phyloP scores from a whole-genome alignment of 2,888 invertebrate genomes.

The Cancer borealis region DNA sequence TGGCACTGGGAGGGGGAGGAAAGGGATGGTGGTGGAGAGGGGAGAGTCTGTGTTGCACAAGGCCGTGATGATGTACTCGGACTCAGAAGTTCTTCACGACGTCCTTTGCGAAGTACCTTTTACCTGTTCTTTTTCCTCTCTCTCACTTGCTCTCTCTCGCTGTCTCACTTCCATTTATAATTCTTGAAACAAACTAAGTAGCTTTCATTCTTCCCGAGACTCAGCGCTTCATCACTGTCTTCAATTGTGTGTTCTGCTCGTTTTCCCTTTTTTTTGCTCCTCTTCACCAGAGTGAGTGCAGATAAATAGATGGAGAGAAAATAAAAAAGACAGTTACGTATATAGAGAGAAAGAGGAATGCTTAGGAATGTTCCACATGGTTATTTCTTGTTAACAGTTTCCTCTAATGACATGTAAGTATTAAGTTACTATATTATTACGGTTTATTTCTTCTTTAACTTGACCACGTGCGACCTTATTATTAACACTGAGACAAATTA shows the following conservation, averaged over 20 bases:
- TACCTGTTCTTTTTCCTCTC: slow-evolving; percentile 5
- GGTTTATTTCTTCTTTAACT: neutral
- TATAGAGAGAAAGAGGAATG: neutral
- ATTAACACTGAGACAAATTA: neutral
- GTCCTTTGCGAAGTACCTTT: slow-evolving; percentile 29
- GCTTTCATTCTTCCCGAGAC: slow-evolving; percentile 16
- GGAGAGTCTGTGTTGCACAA: slow-evolving; percentile 11
- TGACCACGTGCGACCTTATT: neutral
- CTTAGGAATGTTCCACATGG: neutral
- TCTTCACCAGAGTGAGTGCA: neutral
- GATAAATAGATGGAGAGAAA: neutral
- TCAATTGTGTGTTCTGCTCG: neutral
- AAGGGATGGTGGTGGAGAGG: neutral
- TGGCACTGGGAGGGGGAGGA: neutral
- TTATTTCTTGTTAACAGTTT: neutral
- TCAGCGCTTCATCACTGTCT: slow-evolving; percentile 11
- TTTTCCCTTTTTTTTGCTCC: neutral
- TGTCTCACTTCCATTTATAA: slow-evolving; percentile 29
- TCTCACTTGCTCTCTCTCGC: neutral
- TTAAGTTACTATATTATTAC: neutral
- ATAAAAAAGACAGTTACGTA: neutral
- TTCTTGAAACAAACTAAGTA: slow-evolving; percentile 23
- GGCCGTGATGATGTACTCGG: slow-evolving; percentile 24
- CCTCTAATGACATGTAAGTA: neutral
- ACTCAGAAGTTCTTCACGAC: neutral